Evolutionary conservation across 1,140 invertebrate species (phyloP), one percentile per base, ranked within the genome.

Genomic region (Catajapyx aquilonaris): DNA sequence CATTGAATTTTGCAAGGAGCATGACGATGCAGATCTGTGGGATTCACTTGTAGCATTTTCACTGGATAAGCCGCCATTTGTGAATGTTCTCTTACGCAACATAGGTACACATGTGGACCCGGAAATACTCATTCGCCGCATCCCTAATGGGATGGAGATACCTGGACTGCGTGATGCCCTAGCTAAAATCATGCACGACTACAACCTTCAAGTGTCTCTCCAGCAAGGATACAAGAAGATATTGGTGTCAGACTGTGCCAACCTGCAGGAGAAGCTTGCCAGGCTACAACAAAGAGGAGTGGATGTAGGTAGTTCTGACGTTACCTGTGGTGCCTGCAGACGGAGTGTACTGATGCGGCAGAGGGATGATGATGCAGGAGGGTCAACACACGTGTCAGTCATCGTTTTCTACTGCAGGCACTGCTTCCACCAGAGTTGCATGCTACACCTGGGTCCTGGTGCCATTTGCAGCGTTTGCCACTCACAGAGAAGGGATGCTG

Each of bases 1-100:
- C 0, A 91, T 98, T 36, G 73, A 76, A 17, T 97, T 98, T 62
- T 99, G 94, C 56, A 88, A 91, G 56, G 86, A 95, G 52, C 85
- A 96, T 45, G 76, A 93, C 49, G 90, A 97, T 56, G 66, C 72
- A 33, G 87, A 94, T 50, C 56, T 98, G 5, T 98, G 94, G 94
- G 74, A 81, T 42, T 79, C 91, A 54, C 68, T 98, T 13, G 88
- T 98, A 38, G 71, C 78, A 43, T 76, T 85, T 51, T 87, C 87
- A 0, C 61, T 88, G 2, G 70, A 84, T 45, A 85, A 86, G 53
- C 86, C 90, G 17, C 74, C 69, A 45, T 84, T 76, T 46, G 73
- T 81, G 33, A 81, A 67, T 33, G 77, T 71, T 41, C 55, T 85
- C 19, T 58, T 85, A 35, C 72, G 78, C 51, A 76, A 76, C 46